Percentiles rank a stretch among this genome's conserved stretches.
phyloP scores from a whole-genome alignment of 2,113 vertebrate genomes.

The Nannospalax galili region DNA sequence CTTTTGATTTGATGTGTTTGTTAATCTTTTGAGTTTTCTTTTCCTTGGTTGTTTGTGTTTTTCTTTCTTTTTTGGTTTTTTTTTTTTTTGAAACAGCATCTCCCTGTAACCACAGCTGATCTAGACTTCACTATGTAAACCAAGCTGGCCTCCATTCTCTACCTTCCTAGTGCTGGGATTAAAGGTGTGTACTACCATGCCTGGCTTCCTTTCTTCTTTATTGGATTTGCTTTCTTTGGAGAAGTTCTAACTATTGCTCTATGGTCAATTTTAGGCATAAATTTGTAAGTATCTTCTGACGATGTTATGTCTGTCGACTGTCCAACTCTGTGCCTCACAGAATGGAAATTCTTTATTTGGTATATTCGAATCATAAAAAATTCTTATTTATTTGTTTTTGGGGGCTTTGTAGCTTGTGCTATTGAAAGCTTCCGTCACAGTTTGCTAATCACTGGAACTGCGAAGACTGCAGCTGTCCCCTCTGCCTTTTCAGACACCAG shows the following conservation, averaged over 20 bases:
- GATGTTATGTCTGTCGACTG: background rate
- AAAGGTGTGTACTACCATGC: too few relatives aligned
- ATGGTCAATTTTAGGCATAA: background rate
- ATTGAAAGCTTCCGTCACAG: slow-evolving; percentile 5
- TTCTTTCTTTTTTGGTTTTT: background rate
- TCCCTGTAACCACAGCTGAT: too few relatives aligned
- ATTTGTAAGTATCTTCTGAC: background rate
- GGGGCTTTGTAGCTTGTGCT: background rate
- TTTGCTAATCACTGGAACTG: background rate
- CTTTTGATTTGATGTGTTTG: background rate
- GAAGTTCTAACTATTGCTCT: background rate
- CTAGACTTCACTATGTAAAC: too few relatives aligned
- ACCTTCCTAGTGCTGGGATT: too few relatives aligned
- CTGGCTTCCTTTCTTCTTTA: background rate
- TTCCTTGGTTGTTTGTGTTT: background rate
- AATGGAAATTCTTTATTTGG: background rate
- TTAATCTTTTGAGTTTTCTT: background rate
- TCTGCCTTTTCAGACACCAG: background rate
- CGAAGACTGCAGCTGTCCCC: background rate
- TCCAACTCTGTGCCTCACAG: background rate
- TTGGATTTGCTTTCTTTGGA: slow-evolving; percentile 11
- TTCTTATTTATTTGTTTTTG: background rate
- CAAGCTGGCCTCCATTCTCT: too few relatives aligned
- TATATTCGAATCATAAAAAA: background rate
- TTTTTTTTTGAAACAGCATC: too few relatives aligned